Percentiles rank a stretch among this genome's conserved stretches.
phyloP scores from a whole-genome alignment of 2,888 invertebrate species.

The Fissipunctia ypsillon region DNA sequence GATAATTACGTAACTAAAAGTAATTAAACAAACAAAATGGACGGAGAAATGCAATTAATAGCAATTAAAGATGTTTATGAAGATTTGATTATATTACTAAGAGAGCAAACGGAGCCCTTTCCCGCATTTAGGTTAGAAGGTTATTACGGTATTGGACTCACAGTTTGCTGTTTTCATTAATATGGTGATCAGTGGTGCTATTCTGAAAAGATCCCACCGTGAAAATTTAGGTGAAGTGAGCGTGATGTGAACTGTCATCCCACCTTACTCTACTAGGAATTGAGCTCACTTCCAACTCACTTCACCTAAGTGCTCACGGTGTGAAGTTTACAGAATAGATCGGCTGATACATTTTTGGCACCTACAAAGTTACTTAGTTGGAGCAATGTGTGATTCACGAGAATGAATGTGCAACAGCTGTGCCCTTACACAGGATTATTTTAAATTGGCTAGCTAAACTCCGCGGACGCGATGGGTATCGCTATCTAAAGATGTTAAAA shows the following conservation, averaged over 20 bases:
- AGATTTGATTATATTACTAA: slow-evolving; percentile 53
- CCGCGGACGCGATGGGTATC: no score
- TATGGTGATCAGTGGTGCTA: slow-evolving; percentile 22
- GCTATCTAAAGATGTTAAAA: no score
- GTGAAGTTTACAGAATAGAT: no score
- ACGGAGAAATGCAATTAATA: slow-evolving; percentile 66
- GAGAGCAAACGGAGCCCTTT: slow-evolving; percentile 44
- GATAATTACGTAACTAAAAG: slow-evolving; percentile 41
- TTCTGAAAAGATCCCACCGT: no score
- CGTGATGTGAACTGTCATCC: no score
- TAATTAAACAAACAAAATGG: slow-evolving; percentile 53
- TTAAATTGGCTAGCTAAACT: no score
- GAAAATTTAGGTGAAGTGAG: no score
- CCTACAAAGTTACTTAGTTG: slow-evolving; percentile 12
- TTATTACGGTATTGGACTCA: slow-evolving; percentile 25
- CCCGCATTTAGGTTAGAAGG: slow-evolving; percentile 47
- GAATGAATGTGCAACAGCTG: neutral
- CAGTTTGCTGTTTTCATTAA: slow-evolving; percentile 33
- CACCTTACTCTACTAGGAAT: no score
- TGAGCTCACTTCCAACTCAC: no score
- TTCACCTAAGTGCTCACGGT: no score
- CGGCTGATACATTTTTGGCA: slow-evolving; percentile 36
- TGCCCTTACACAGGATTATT: no score
- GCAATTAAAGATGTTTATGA: slow-evolving; percentile 54
- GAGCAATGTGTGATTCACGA: slow-evolving; percentile 36